Evolutionary conservation across 2,888 invertebrate species (phyloP), one percentile per base, ranked within the genome.

Genomic region (Venustoraphidia nigricollis): DNA sequence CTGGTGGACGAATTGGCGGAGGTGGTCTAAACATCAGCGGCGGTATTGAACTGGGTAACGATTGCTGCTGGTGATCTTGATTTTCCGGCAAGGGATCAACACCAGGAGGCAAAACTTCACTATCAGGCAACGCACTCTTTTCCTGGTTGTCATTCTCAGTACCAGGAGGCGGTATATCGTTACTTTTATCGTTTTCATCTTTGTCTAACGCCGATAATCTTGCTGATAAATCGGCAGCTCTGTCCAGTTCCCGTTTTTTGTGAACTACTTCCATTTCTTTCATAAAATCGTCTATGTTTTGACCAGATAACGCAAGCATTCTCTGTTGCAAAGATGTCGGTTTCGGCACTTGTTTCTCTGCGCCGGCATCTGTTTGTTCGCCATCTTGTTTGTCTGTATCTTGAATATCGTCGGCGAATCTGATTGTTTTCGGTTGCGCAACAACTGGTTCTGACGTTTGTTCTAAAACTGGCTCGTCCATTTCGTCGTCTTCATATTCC

Each of bases 201-300:
- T 45, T 41, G 34, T 51, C 50, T 17, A 48, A 54, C 43, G 65
- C 53, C 1, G 64, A 63, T 14, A 64, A 67, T 62, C 78, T 69
- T 1, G 75, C 73, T 57, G 66, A 75, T 44, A 78, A 67, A 59
- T 79, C 79, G 13, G 76, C 75, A 1, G 75, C 74, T 55, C 79
- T 67, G 56, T 81, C 81, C n/a, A 74, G 67, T 59, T 80, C 85
- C 52, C 81, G 75, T 62, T 84, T 85, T 59, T 79, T 80, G 55
- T 86, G 86, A 0, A 84, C 87, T 52, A 82, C 84, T 66, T 89
- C 89, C 87, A 87, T 89, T 71, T 91, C 91, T 60, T 88, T 84
- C 87, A 91, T 90, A 57, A 91, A 91, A 53, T 87, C 86, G 57
- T 92, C 92, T 14, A 92, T 86, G 59, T 91, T 90, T 67, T 93